A percentile compares a stretch with the other conserved stretches of the same genome.
phyloP scores from a whole-genome alignment of 1,140 invertebrate species.

The Aphaenogaster floridana region DNA sequence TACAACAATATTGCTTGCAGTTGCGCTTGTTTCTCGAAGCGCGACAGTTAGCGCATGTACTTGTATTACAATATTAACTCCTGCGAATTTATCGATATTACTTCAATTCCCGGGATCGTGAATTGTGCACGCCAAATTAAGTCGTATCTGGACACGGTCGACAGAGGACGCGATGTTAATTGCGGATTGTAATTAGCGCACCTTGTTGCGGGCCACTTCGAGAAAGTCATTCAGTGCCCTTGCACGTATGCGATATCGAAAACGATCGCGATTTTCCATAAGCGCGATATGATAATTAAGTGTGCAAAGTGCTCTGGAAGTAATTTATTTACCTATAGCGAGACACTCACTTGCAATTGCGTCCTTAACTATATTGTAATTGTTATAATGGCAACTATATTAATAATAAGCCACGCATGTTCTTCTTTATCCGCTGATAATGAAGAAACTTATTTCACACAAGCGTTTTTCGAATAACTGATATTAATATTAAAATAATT shows the following conservation, averaged over 20 bases:
- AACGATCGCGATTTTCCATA: constrained; percentile 2
- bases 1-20: constrained; percentile 21
- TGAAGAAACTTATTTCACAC: constrained; percentile 12
- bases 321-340: neutral
- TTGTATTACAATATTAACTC: constrained; percentile 20
- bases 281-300: neutral
- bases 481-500: neutral
- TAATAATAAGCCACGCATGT: neutral
- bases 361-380: neutral
- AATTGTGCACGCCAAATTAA: constrained; percentile 42
- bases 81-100: constrained; percentile 40
- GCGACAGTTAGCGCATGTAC: neutral
- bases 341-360: constrained; percentile 1
- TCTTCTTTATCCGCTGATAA: neutral
- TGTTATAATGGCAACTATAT: neutral
- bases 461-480: neutral
- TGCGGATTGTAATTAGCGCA: constrained; percentile 36
- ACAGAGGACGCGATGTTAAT: constrained; percentile 33
- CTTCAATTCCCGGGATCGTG: constrained; percentile 1
- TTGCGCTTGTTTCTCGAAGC: neutral
- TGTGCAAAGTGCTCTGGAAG: neutral
- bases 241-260: neutral
- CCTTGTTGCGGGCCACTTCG: neutral
- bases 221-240: constrained; percentile 7
- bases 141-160: neutral